A percentile compares a stretch with the other conserved stretches of the same genome.
phyloP scores from a whole-genome alignment of 2,797 vertebrate genomes.

The Gadopsis marmoratus region DNA sequence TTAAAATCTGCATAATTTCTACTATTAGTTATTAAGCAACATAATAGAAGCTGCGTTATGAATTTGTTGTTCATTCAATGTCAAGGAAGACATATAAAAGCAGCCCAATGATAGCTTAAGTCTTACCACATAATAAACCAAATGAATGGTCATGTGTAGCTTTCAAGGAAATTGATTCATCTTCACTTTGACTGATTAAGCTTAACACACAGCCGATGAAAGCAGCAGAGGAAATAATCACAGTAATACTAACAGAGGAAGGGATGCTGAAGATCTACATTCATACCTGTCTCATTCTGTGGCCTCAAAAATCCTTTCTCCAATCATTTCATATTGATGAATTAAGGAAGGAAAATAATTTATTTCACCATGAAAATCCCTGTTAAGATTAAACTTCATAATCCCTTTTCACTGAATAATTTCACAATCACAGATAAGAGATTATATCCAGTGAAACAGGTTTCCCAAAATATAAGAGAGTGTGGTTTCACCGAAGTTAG shows the following conservation, averaged over 20 bases:
- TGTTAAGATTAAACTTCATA: conserved; percentile 74
- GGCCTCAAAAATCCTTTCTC: conserved; percentile 60
- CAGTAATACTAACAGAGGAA: conserved; percentile 25
- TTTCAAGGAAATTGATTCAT: conserved; percentile 54
- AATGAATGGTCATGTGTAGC: conserved; percentile 36
- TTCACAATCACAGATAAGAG: conserved; percentile 67
- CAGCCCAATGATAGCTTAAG: conserved; percentile 17
- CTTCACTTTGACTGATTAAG: conserved; percentile 65
- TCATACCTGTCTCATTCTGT: conserved; percentile 50
- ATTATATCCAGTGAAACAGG: conserved; percentile 65
- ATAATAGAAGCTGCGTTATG: conserved; percentile 24
- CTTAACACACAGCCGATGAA: conserved; percentile 34
- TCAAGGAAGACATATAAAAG: conserved; percentile 42
- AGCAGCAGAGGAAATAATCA: conserved; percentile 57
- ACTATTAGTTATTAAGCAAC: conserved; percentile 44
- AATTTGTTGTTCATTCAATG: conserved; percentile 47
- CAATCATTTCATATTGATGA: conserved; percentile 66
- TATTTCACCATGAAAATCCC: conserved; percentile 67
- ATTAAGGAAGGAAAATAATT: conserved; percentile 55
- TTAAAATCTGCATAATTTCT: conserved; percentile 47
- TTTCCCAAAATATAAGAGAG: conserved; percentile 60
- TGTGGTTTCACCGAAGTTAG: conserved; percentile 36
- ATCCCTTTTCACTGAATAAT: conserved; percentile 72
- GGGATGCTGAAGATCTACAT: conserved; percentile 43
- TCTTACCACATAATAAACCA: conserved; percentile 38